phyloP scores from a whole-genome alignment of 2,888 invertebrate species.

The Crossocerus cetratus region DNA sequence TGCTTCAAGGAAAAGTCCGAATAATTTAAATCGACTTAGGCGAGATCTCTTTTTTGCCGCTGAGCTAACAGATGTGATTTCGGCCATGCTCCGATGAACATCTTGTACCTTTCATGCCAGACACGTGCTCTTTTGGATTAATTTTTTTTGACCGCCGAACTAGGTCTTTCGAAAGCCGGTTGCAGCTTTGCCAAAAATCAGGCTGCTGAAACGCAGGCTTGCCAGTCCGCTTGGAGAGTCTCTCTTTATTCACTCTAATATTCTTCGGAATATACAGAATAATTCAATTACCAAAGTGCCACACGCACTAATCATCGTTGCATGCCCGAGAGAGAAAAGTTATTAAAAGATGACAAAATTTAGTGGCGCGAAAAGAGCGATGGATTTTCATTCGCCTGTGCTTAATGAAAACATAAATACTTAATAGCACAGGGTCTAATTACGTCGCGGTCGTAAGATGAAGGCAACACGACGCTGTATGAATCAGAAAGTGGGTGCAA shows the following conservation, averaged over 20 bases:
- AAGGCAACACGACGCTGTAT: conserved; percentile 31
- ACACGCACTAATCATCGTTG: conserved; percentile 47
- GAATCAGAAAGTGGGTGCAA: conserved; percentile 38
- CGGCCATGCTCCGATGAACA: conserved; percentile 54
- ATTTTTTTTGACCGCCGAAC: conserved; percentile 36
- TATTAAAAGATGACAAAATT: conserved; percentile 54
- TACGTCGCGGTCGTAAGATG: conserved; percentile 56
- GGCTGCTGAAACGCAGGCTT: too few species aligned
- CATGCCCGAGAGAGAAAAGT: conserved; percentile 33
- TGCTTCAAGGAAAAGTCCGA: conserved; percentile 31
- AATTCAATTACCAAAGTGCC: conserved; percentile 11
- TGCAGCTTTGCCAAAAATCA: conserved; percentile 7
- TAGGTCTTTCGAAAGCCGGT: conserved; percentile 6
- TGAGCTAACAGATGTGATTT: conserved; percentile 56
- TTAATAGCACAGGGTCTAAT: conserved; percentile 67
- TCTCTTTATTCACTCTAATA: too few species aligned
- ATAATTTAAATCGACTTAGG: conserved; percentile 62
- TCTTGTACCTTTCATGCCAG: conserved; percentile 40
- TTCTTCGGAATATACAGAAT: too few species aligned
- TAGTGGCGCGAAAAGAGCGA: conserved; percentile 50
- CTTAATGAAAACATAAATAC: conserved; percentile 72
- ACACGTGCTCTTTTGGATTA: conserved; percentile 60
- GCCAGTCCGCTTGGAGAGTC: too few species aligned
- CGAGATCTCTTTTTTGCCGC: conserved; percentile 42
- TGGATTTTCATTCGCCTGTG: conserved; percentile 38